Base-by-base conservation (phyloP, 1,140 invertebrate genomes). In the Ditylenchus dipsaci region DNA sequence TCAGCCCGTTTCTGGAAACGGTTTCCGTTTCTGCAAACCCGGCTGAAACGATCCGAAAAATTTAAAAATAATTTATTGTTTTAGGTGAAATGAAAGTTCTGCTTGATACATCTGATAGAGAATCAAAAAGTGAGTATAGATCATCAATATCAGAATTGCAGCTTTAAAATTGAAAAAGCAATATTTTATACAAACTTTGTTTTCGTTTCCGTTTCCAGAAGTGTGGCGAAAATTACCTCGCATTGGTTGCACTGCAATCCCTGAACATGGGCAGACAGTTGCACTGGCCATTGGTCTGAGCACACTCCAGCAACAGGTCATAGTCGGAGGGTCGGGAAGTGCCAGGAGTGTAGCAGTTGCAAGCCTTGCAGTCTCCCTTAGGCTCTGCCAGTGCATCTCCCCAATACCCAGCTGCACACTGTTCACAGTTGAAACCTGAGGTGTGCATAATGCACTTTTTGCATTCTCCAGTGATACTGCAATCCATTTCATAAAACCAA, bases 381-480 rank as follows among this genome's bases (percentile, higher is more conserved):
- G 58, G 19, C 45, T 82, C 77, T 11, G 63, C 42, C 23, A 80
- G 56, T 17, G 76, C 84, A 78, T 86, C 81, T 26, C 85, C 85
- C 76, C 83, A 86, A 78, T 81, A 85, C 75, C 90, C 92, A 63
- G 90, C 87, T 69, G 93, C 85, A 86, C 95, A 97, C 79, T 89
- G 88, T 71, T 96, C 93, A 83, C 95, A 88, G 86, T 79, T 82
- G 63, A 77, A 84, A 1, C 95, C 95, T 29, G 88, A 91, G 1
- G 94, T 96, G 77, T 95, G 94, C 82, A 95, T 91, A 67, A 97
- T 94, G 83, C 95, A 98, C 80, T 95, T 96, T 0, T 94, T 84
- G 87, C 95, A 98, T 82, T 94, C 90, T 47, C 95, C 95, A 26
- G 90, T 93, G 13, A 90, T 90, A 43, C 91, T 85, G 73, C 3